Percentiles rank a stretch among this genome's conserved stretches.
Evolutionary conservation across 2,888 invertebrate genomes (phyloP).

Genomic region (Pristionchus japonicus): DNA sequence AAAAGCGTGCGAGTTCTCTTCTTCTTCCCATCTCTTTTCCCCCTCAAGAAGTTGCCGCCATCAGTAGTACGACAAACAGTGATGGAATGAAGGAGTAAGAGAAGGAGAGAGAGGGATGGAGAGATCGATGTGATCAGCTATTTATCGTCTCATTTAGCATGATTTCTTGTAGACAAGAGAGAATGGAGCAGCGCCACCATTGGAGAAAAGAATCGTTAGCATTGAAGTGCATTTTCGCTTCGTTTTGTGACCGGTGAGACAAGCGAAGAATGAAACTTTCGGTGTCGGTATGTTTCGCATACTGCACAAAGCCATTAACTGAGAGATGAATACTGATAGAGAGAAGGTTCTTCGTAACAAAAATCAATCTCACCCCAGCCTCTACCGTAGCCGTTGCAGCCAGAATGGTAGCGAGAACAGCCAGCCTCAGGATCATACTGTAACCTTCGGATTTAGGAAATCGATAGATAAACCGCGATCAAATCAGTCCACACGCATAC

Average conservation of each 20-base stretch:
- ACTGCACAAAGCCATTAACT: neutral
- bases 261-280: neutral
- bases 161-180: neutral
- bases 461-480: neutral
- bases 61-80: conserved; percentile 34
- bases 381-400: neutral
- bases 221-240: too few relatives aligned
- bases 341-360: neutral
- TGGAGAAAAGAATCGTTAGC: too few relatives aligned
- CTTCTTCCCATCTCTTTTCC: neutral
- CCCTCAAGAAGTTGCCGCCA: neutral
- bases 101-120: neutral
- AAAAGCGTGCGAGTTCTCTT: neutral
- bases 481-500: neutral
- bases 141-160: neutral
- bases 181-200: too few relatives aligned
- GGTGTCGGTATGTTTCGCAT: neutral
- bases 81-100: neutral
- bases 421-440: conserved; percentile 31
- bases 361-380: neutral
- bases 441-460: neutral
- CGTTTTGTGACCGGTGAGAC: neutral
- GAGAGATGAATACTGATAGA: neutral
- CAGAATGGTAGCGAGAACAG: neutral
- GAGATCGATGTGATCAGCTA: neutral